Evolutionary conservation across 2,888 invertebrate genomes (phyloP).

Genomic region (Iphiclides podalirius): DNA sequence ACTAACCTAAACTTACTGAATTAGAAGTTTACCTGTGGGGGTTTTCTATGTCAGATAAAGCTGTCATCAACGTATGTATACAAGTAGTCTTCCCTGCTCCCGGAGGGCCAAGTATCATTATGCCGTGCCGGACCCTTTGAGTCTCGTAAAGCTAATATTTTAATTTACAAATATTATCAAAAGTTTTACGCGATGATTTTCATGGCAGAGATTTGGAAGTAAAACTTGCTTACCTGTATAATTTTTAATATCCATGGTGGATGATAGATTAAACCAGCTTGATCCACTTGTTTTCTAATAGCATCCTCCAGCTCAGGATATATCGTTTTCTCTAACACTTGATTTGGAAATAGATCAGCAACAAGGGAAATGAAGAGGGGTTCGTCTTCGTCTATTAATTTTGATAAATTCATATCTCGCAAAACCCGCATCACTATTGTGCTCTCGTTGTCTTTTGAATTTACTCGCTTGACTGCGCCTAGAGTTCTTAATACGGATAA

Average conservation of each 20-base stretch:
- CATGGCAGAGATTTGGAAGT: too few relatives aligned
- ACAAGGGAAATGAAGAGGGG: constrained; percentile 98
- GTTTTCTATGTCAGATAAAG: constrained; percentile 91
- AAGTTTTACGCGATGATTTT: too few relatives aligned
- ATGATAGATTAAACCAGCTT: constrained; percentile 91
- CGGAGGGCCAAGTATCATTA: constrained; percentile 96
- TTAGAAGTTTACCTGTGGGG: constrained; percentile 83
- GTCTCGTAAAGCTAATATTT: constrained; percentile 91
- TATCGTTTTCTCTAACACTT: constrained; percentile 92
- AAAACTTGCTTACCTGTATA: constrained; percentile 83
- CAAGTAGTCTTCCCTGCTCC: constrained; percentile 98
- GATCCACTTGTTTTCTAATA: constrained; percentile 90
- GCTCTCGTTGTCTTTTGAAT: constrained; percentile 95
- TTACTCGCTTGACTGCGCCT: constrained; percentile 94
- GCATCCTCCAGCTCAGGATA: constrained; percentile 94
- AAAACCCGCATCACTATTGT: constrained; percentile 98
- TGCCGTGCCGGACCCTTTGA: constrained; percentile 96
- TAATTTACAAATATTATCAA: too few relatives aligned
- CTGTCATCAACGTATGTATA: constrained; percentile 93
- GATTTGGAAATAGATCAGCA: constrained; percentile 97
- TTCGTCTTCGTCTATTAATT: constrained; percentile 98
- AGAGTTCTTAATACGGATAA: constrained; percentile 95
- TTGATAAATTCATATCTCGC: constrained; percentile 98
- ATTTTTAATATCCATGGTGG: constrained; percentile 97
- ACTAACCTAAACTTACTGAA: too few relatives aligned